Evolutionary conservation across 1,140 invertebrate genomes (phyloP), one percentile per base, ranked within the genome.

Genomic region (Heterodera carotae): DNA sequence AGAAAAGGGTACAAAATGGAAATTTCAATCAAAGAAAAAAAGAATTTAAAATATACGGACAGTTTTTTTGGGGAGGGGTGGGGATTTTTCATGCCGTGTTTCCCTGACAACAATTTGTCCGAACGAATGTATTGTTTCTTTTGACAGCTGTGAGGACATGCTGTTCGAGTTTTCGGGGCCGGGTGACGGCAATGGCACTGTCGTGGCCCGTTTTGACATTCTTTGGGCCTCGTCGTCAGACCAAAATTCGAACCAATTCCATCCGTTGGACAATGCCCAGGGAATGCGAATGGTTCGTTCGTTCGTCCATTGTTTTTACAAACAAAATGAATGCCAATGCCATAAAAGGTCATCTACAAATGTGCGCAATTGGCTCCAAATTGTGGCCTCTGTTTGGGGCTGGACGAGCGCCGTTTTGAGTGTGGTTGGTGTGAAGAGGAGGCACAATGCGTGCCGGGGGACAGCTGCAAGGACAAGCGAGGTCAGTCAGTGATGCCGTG

Each of bases 71-170:
- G 36, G 36, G 36, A 39, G 10, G 36, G 36, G 36, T 4, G 36
- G 36, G 36, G n/a, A n/a, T 1, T 36, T 78, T 43, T 43, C 15
- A 4, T 10, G 3, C 39, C 29, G n/a, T 6, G 27, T 29, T 10
- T 22, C 33, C 39, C 2, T 66, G n/a, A 22, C n/a, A 27, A 4
- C 31, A 27, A 36, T 36, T 66, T 39, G 62, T 64, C 62, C 34
- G 34, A 69, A 59, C 79, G 66, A 43, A n/a, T n/a, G n/a, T n/a
- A n/a, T n/a, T n/a, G n/a, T n/a, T n/a, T n/a, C n/a, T n/a, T n/a
- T n/a, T n/a, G n/a, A n/a, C 74, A 85, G 81, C 1, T 86, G 85
- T 59, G 84, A 87, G 25, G 85, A 87, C 31, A 82, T 86, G 82
- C 76, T 74, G 2, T 87, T 86, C 67, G 84, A 86, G 27, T 84